Percentiles rank a stretch among this genome's conserved stretches.
These are phyloP conservation scores for Paguma larvata DNA, from an alignment of 2,797 vertebrate species.

Conservation along the genomic window DNA sequence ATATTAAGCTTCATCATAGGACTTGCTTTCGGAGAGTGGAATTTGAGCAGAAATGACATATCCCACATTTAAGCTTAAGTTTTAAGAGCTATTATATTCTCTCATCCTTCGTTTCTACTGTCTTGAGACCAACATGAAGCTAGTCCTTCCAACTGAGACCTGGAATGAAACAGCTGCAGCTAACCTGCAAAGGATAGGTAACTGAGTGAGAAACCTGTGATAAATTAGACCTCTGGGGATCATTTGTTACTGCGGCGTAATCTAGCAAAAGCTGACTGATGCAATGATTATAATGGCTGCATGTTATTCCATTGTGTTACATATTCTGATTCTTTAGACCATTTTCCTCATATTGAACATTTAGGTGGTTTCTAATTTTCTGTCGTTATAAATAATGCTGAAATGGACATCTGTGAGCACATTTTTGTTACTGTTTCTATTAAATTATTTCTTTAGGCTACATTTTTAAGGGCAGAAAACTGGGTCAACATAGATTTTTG, in stretches of 20 bases:
- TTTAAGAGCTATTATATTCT: slow-evolving; percentile 13
- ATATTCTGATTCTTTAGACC: not conserved
- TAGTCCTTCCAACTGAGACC: not conserved
- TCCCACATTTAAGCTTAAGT: not conserved
- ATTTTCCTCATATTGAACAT: slow-evolving; percentile 9
- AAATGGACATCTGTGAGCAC: not conserved
- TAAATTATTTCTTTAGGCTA: not conserved
- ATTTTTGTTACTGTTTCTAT: slow-evolving; percentile 34
- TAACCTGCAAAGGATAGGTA: not conserved
- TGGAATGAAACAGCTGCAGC: not conserved
- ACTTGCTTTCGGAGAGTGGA: not conserved
- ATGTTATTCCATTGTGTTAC: not conserved
- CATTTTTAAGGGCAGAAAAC: not conserved
- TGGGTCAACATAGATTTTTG: not conserved
- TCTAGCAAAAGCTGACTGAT: slow-evolving; percentile 15
- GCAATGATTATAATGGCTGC: not conserved
- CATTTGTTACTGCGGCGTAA: not conserved
- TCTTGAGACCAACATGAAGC: not conserved
- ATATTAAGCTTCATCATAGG: not conserved
- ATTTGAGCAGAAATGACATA: slow-evolving; percentile 14
- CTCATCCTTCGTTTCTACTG: not conserved
- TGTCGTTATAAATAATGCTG: not conserved
- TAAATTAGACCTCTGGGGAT: slow-evolving; percentile 11
- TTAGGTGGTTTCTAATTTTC: slow-evolving; percentile 5
- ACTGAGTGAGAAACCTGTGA: slow-evolving; percentile 18